A percentile compares a stretch with the other conserved stretches of the same genome.
phyloP scores from a whole-genome alignment of 2,113 vertebrate species.

The Lagenorhynchus albirostris region DNA sequence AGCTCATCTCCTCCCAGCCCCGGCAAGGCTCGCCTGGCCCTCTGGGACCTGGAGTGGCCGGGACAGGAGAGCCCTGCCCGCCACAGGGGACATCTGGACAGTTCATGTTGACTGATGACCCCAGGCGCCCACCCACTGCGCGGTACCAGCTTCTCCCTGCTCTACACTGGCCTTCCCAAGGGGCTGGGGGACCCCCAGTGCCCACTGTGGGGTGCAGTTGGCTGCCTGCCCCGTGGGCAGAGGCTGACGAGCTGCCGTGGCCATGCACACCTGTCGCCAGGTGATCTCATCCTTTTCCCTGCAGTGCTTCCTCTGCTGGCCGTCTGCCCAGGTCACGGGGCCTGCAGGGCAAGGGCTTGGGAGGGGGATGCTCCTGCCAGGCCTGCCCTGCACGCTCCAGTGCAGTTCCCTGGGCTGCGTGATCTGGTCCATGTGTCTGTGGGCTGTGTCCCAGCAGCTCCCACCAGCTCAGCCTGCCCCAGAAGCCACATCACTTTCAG shows the following conservation, averaged over 20 bases:
- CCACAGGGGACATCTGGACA: background rate
- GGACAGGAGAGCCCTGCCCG: background rate
- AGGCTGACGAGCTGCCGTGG: background rate
- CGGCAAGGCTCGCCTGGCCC: background rate
- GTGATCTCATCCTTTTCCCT: too few relatives aligned
- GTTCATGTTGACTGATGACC: background rate
- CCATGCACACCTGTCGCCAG: background rate
- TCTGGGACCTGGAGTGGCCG: background rate
- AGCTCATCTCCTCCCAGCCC: background rate
- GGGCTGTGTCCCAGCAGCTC: background rate
- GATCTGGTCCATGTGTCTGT: background rate
- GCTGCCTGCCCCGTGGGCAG: background rate
- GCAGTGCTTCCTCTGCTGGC: background rate
- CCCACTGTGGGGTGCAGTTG: too few relatives aligned
- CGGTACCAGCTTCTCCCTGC: background rate
- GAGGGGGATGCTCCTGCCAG: background rate
- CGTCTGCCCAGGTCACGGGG: background rate
- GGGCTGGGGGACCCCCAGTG: background rate
- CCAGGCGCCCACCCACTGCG: background rate
- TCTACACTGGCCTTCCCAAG: too few relatives aligned
- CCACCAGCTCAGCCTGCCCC: background rate
- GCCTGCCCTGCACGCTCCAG: too few relatives aligned
- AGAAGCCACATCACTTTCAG: background rate
- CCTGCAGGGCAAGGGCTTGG: background rate
- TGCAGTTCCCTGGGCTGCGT: background rate